A percentile compares a stretch with the other conserved stretches of the same genome.
Evolutionary conservation across 1,140 invertebrate species (phyloP).

Genomic region (Semibalanus balanoides): DNA sequence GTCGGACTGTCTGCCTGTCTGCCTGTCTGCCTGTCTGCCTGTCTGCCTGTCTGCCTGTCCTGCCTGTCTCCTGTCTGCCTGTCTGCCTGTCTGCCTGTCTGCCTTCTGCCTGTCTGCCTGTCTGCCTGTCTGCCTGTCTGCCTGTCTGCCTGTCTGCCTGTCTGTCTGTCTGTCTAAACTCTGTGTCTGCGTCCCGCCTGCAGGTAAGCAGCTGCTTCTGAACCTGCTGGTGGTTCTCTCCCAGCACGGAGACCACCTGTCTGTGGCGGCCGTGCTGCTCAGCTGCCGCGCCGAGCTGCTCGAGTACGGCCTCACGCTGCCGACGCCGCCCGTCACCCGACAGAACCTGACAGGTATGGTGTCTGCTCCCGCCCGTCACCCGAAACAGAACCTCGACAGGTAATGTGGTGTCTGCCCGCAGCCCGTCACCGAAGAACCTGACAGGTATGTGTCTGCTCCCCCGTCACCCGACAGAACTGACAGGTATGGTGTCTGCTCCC

Average conservation of each 20-base stretch:
- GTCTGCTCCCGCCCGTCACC: slow-evolving; percentile 23
- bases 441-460: neutral
- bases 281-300: slow-evolving; percentile 55
- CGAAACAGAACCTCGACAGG: neutral
- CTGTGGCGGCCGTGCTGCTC: slow-evolving; percentile 67
- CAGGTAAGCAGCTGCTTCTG: slow-evolving; percentile 70
- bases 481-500: neutral
- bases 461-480: neutral
- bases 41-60: no score
- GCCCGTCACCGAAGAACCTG: neutral
- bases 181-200: no score
- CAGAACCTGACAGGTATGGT: slow-evolving; percentile 59
- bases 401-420: neutral
- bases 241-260: slow-evolving; percentile 75
- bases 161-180: slow-evolving; percentile 16
- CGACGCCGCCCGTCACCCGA: slow-evolving; percentile 44
- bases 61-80: no score
- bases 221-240: slow-evolving; percentile 82
- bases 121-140: no score
- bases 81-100: no score
- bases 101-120: no score
- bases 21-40: no score
- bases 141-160: slow-evolving; percentile 41
- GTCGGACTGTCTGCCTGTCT: neutral
- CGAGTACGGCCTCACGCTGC: slow-evolving; percentile 52